Base-by-base conservation (phyloP, 2,797 vertebrate genomes). In the Hippopotamyrus pictus region DNA sequence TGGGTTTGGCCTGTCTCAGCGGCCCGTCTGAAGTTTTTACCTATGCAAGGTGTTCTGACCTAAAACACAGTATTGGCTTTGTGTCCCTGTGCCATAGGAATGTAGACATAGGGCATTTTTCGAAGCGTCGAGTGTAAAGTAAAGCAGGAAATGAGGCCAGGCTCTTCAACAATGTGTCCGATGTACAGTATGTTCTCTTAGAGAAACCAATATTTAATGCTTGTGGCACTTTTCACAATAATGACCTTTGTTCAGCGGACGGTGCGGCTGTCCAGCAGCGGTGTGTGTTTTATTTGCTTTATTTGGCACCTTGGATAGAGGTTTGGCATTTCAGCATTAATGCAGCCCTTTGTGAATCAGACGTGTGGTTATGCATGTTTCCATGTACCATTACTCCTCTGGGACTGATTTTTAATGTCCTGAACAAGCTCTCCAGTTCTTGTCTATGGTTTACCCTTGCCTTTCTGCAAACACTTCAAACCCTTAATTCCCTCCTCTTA, bases 181-280 rank as follows among this genome's bases (percentile, higher is more conserved):
- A 88, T 89, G 48, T 89, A 44, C 86, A 59, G 57, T 19, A 2
- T 11, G 14, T 57, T 87, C 19, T 41, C 29, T 33, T 17, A 2
- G 53, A 29, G 33, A 19, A 50, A 25, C 89, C 88, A 88, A 83
- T 37, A 82, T 44, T 88, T 86, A 41, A n/a, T 25, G 73, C 84
- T 9, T 25, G 79, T 84, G 85, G 50, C 89, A 88, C 87, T 79
- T 57, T 88, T 65, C 76, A 82, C 82, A 90, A 19, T 89, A 87
- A 89, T 19, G 88, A 88, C 85, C 90, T 93, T 91, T 91, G 91
- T 92, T 88, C 89, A 89, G 62, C 14, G 57, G 65, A 57, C 69
- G 62, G 83, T 46, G 33, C 8, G 37, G 44, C 41, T 46, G 73
- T 79, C 65, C 5, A 14, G 12, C 37, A 44, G 37, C 73, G 5